Evolutionary conservation across 2,113 vertebrate genomes (phyloP).

Genomic region (Leucopsar rothschildi): DNA sequence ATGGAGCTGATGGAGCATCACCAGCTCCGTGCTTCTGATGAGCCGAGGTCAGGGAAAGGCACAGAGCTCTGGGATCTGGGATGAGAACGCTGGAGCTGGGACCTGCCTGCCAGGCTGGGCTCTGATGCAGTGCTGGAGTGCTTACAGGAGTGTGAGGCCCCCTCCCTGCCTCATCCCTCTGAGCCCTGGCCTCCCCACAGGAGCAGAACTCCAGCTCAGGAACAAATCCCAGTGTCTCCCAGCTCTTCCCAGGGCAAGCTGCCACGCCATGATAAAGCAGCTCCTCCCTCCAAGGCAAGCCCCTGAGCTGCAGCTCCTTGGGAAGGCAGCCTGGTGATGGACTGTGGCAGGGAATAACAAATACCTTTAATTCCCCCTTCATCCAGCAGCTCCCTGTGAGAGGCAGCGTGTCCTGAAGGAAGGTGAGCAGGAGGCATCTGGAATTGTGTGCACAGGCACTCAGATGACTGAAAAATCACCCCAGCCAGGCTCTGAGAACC

Average conservation of each 20-base stretch:
- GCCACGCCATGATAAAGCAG: not conserved
- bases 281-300: not conserved
- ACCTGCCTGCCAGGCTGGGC: not conserved
- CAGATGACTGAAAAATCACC: not conserved
- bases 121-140: accelerated
- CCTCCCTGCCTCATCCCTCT: not conserved
- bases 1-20: not conserved
- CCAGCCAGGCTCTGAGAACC: not conserved
- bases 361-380: not conserved
- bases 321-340: not conserved
- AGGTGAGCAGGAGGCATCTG: accelerated
- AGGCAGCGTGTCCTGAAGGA: not conserved
- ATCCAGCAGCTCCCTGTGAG: not conserved
- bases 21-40: accelerated
- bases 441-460: not conserved
- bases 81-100: not conserved
- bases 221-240: not conserved
- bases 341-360: not conserved
- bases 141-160: not conserved
- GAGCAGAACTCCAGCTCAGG: accelerated
- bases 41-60: not conserved
- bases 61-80: not conserved
- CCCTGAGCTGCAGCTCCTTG: not conserved
- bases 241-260: not conserved
- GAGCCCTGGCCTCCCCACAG: not conserved